Conservation (phyloP, 2,888 invertebrate species). For the Neoaliturus tenellus region DNA sequence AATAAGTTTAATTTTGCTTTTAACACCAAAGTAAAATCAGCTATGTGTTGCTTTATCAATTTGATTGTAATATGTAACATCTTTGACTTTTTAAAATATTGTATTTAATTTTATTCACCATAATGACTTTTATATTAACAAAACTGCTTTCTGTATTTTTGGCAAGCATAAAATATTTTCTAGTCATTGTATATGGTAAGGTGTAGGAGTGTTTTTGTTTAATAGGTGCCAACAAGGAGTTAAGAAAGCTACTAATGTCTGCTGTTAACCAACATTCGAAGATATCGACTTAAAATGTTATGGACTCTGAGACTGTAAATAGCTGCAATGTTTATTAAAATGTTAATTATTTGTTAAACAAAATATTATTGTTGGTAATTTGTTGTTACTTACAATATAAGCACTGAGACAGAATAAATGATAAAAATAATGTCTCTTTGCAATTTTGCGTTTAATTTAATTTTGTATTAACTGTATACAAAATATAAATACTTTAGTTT, state of each 20-base stretch:
- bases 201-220: conserved; percentile 27
- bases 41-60: background rate
- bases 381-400: background rate
- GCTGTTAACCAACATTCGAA: background rate
- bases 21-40: background rate
- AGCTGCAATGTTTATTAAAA: background rate
- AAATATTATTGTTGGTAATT: background rate
- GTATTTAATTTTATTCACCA: background rate
- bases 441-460: background rate
- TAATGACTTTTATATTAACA: conserved; percentile 1
- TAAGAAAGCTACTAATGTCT: background rate
- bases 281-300: background rate
- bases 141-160: background rate
- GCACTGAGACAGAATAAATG: background rate
- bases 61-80: background rate
- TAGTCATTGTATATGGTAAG: conserved; percentile 26
- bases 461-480: conserved; percentile 17
- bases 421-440: background rate
- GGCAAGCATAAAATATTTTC: background rate
- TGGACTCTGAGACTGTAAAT: background rate
- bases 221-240: background rate
- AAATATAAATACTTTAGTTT: conserved; percentile 4
- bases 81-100: background rate
- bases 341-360: background rate
- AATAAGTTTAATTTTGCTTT: background rate